Evolutionary conservation across 2,888 invertebrate genomes (phyloP).

Genomic region (Polyploca ridens): DNA sequence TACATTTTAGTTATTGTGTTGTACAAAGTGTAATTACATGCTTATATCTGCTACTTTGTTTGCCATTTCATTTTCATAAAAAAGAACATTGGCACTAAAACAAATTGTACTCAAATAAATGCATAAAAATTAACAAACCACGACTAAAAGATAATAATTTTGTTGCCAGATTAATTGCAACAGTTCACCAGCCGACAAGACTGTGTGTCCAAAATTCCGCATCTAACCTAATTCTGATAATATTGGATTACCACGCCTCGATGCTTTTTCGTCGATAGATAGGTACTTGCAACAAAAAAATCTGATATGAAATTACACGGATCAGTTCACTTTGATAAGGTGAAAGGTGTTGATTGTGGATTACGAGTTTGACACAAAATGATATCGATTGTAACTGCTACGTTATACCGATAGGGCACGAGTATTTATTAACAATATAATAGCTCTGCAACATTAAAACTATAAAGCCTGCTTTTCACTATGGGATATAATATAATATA

Average conservation of each 20-base stretch:
- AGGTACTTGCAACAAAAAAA: conserved; percentile 18
- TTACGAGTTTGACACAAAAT: neutral
- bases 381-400: neutral
- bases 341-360: neutral
- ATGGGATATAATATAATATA: too few relatives aligned
- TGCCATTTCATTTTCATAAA: too few relatives aligned
- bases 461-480: too few relatives aligned
- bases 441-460: too few relatives aligned
- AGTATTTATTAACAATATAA: too few relatives aligned
- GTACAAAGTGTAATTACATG: too few relatives aligned
- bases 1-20: too few relatives aligned
- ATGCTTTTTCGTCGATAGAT: conserved; percentile 21
- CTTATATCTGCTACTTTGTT: neutral
- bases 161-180: neutral
- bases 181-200: neutral
- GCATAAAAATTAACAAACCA: too few relatives aligned
- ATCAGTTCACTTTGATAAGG: neutral
- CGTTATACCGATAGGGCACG: neutral
- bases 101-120: too few relatives aligned
- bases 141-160: too few relatives aligned
- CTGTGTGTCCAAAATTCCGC: conserved; percentile 19
- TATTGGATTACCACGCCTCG: conserved; percentile 19
- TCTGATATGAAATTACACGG: conserved; percentile 20
- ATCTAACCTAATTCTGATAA: conserved; percentile 27
- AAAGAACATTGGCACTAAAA: too few relatives aligned